phyloP scores from a whole-genome alignment of 2,113 vertebrate species.

The Phaethon lepturus region DNA sequence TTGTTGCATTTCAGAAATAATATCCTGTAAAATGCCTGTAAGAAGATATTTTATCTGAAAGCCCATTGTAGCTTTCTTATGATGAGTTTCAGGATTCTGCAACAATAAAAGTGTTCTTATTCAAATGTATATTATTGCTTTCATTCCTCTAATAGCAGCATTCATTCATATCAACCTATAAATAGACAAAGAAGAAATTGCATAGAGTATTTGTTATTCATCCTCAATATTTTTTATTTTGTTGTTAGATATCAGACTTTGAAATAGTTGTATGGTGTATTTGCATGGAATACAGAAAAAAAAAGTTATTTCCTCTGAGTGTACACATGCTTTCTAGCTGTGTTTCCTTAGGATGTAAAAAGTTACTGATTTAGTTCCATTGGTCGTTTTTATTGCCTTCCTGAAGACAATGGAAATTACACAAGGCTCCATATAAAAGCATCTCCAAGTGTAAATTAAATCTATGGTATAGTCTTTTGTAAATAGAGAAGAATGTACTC shows the following conservation, averaged over 20 bases:
- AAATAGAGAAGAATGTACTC: neutral
- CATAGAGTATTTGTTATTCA: conserved; percentile 64
- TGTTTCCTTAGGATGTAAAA: neutral
- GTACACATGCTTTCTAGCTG: neutral
- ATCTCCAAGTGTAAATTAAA: conserved; percentile 25
- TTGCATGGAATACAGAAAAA: neutral
- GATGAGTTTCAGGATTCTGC: conserved; percentile 51
- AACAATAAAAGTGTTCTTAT: conserved; percentile 65
- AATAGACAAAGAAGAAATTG: conserved; percentile 70
- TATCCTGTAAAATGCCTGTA: conserved; percentile 37
- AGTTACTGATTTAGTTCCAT: conserved; percentile 2
- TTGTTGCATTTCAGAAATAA: conserved; percentile 59
- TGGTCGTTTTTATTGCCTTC: conserved; percentile 28
- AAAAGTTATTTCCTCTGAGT: neutral
- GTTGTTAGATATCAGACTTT: conserved; percentile 44
- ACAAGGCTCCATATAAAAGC: neutral
- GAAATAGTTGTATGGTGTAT: neutral
- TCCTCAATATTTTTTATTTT: conserved; percentile 38
- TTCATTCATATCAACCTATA: conserved; percentile 67
- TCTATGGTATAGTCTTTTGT: neutral
- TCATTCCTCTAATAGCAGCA: conserved; percentile 66
- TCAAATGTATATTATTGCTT: conserved; percentile 67
- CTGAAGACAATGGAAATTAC: conserved; percentile 3
- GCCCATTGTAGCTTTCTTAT: conserved; percentile 52
- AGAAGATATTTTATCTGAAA: conserved; percentile 54